Evolutionary conservation across 1,140 invertebrate genomes (phyloP).

Genomic region (Limonius californicus): DNA sequence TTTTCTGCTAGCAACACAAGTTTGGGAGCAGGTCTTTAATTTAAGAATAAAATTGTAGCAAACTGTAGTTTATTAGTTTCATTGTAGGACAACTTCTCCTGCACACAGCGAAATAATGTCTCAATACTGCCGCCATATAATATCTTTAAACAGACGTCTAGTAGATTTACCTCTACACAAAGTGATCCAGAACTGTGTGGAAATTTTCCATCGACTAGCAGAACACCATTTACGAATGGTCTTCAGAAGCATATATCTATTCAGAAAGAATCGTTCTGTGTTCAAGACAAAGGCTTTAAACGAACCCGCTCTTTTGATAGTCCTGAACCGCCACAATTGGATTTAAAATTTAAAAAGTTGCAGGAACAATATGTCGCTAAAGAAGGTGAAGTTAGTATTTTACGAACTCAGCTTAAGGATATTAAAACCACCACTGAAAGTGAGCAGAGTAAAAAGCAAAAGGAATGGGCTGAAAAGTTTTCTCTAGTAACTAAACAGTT

Average conservation of each 20-base stretch:
- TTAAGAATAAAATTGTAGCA: background rate
- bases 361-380: slow-evolving; percentile 32
- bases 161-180: slow-evolving; percentile 31
- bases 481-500: slow-evolving; percentile 27
- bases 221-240: background rate
- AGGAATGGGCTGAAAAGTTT: slow-evolving; percentile 36
- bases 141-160: slow-evolving; percentile 26
- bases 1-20: slow-evolving; percentile 32
- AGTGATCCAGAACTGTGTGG: background rate
- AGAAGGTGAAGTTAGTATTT: slow-evolving; percentile 35
- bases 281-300: background rate
- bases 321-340: slow-evolving; percentile 3
- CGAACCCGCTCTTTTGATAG: background rate
- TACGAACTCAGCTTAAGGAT: slow-evolving; percentile 31
- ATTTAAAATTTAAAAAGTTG: slow-evolving; percentile 15
- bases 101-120: slow-evolving; percentile 18
- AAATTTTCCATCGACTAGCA: background rate
- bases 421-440: slow-evolving; percentile 16
- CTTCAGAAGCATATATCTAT: no score
- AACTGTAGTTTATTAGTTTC: background rate
- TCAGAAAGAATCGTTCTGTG: no score
- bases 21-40: slow-evolving; percentile 24
- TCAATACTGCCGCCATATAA: slow-evolving; percentile 28
- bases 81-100: no score
- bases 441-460: slow-evolving; percentile 30